These are phyloP conservation scores for Drosophila picticornis DNA, from an alignment of 2,888 invertebrate genomes.

Conservation along the genomic window DNA sequence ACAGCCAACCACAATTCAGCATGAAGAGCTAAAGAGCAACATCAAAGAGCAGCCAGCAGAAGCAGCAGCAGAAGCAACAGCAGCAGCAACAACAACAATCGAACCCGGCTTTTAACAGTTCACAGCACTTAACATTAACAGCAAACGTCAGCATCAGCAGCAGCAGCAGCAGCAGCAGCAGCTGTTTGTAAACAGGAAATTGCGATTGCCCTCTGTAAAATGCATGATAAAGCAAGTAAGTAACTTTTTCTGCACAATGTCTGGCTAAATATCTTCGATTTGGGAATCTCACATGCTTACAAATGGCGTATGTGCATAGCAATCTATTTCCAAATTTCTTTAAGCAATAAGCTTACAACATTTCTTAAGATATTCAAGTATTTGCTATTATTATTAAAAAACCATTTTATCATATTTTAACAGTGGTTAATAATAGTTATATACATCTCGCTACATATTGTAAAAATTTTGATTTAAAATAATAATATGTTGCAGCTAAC, in stretches of 20 bases:
- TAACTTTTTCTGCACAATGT: slow-evolving; percentile 27
- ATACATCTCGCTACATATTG: background rate
- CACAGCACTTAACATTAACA: slow-evolving; percentile 63
- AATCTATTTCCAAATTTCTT: background rate
- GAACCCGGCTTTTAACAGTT: slow-evolving; percentile 58
- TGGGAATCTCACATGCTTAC: background rate
- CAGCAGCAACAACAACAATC: slow-evolving; percentile 8
- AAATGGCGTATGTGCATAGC: background rate
- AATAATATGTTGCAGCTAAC: background rate
- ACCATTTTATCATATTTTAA: background rate
- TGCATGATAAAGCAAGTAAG: slow-evolving; percentile 5
- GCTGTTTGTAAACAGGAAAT: slow-evolving; percentile 70
- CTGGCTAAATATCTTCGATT: slow-evolving; percentile 19
- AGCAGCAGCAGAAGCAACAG: slow-evolving; percentile 17
- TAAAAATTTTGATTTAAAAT: background rate
- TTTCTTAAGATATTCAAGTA: background rate
- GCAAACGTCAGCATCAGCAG: slow-evolving; percentile 26
- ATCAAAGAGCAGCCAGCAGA: slow-evolving; percentile 31
- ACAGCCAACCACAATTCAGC: slow-evolving; percentile 76
- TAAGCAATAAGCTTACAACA: background rate
- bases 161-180: slow-evolving; percentile 52
- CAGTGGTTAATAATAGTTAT: background rate
- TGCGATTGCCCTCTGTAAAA: slow-evolving; percentile 31
- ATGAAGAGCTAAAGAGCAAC: slow-evolving; percentile 48
- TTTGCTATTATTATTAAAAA: background rate